These are phyloP conservation scores for Zele albiditarsus DNA, from an alignment of 2,888 invertebrate species.

Conservation along the genomic window DNA sequence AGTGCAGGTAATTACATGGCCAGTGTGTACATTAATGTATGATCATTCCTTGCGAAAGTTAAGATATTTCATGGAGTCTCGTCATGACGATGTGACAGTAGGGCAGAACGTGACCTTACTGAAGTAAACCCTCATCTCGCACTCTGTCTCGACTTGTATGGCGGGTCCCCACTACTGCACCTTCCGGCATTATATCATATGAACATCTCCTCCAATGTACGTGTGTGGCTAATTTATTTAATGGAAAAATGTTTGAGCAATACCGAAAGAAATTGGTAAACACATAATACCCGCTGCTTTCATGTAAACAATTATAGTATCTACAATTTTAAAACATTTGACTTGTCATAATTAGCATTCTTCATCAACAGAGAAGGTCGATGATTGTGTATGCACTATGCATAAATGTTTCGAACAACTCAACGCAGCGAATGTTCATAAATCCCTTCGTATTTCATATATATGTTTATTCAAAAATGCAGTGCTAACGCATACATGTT, in stretches of 20 bases:
- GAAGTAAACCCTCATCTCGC: constrained; percentile 59
- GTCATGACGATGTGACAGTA: constrained; percentile 54
- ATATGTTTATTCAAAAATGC: too few species aligned
- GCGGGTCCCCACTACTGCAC: constrained; percentile 31
- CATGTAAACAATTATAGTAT: too few species aligned
- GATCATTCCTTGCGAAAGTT: constrained; percentile 25
- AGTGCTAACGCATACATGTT: too few species aligned
- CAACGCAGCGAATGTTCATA: too few species aligned
- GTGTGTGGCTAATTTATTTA: background rate
- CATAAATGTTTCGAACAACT: too few species aligned
- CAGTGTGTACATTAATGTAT: constrained; percentile 17
- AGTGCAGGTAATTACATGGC: constrained; percentile 3
- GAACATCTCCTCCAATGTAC: background rate
- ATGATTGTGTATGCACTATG: too few species aligned
- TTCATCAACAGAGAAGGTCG: too few species aligned
- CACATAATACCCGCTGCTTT: too few species aligned
- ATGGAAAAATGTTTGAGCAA: background rate
- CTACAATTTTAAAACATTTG: too few species aligned
- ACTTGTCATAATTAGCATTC: too few species aligned
- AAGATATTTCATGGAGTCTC: constrained; percentile 31
- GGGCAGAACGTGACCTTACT: constrained; percentile 57
- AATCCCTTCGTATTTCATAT: too few species aligned
- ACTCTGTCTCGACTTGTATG: constrained; percentile 8
- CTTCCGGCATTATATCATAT: constrained; percentile 6
- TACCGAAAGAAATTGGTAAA: too few species aligned